Percentiles rank a stretch among this genome's conserved stretches.
Conservation (phyloP, 1,140 invertebrate genomes). For the Ruditapes philippinarum region DNA sequence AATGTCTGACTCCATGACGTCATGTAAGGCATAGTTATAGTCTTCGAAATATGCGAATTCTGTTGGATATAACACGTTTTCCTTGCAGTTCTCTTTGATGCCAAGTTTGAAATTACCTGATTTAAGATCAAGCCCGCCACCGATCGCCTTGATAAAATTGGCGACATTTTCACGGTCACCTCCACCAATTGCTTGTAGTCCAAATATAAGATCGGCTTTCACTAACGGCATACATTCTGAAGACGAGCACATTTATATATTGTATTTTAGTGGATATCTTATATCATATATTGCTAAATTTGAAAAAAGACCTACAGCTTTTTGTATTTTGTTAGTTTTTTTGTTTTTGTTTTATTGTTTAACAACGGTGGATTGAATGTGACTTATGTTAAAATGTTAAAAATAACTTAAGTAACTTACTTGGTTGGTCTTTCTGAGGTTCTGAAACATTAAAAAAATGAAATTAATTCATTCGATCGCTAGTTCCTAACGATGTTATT, state of each 20-base stretch:
- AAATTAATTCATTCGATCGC: no score
- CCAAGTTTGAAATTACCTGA: constrained; percentile 13
- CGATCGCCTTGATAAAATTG: not conserved
- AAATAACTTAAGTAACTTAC: no score
- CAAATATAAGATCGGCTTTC: not conserved
- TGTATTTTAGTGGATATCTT: no score
- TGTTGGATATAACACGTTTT: not conserved
- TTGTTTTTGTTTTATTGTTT: no score
- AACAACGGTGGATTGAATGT: no score
- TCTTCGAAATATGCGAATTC: not conserved
- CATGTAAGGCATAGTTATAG: not conserved
- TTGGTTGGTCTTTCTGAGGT: not conserved
- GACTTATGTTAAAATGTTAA: no score
- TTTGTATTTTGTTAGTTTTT: no score
- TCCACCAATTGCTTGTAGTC: not conserved
- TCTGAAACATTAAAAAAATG: not conserved
- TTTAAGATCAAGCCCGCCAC: not conserved
- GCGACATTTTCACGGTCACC: not conserved
- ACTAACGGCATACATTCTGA: not conserved
- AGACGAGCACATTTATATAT: not conserved
- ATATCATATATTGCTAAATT: no score
- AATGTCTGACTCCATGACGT: not conserved
- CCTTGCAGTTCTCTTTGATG: not conserved
- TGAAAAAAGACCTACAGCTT: no score
- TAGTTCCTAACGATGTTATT: no score